Conservation (phyloP, 2,888 invertebrate species). For the Prenolepis imparis region DNA sequence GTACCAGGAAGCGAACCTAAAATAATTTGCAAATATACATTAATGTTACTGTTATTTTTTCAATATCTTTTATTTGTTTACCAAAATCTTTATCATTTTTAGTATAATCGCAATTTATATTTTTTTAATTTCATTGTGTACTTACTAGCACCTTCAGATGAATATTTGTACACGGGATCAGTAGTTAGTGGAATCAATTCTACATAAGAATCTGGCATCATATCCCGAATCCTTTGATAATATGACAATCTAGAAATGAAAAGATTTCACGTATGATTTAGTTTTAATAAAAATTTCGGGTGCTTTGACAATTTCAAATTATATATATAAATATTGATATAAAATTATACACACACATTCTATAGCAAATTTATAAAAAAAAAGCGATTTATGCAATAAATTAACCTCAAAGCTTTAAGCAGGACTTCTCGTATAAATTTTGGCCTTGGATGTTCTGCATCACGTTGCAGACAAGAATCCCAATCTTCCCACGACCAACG, state of each 20-base stretch:
- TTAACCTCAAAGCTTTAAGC: slow-evolving; percentile 94
- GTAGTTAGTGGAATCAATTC: slow-evolving; percentile 94
- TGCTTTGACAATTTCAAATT: background rate
- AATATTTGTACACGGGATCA: slow-evolving; percentile 96
- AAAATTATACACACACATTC: background rate
- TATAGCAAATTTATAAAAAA: background rate
- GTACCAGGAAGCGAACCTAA: slow-evolving; percentile 93
- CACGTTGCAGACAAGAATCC: slow-evolving; percentile 94
- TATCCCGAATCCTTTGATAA: slow-evolving; percentile 96
- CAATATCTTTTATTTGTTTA: background rate
- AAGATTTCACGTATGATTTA: slow-evolving; percentile 23
- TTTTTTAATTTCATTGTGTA: slow-evolving; percentile 61
- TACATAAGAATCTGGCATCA: slow-evolving; percentile 95
- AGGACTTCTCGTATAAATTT: slow-evolving; percentile 98
- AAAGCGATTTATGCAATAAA: background rate
- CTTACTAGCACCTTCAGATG: slow-evolving; percentile 95
- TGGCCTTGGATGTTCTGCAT: slow-evolving; percentile 96
- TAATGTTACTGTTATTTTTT: background rate
- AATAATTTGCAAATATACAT: slow-evolving; percentile 67
- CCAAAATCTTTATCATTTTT: background rate
- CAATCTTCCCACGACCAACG: slow-evolving; percentile 99
- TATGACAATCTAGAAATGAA: slow-evolving; percentile 92
- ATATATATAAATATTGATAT: background rate
- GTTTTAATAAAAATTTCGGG: background rate
- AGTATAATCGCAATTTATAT: background rate